phyloP scores from a whole-genome alignment of 1,140 invertebrate genomes.

The Pygmarrhopalites habei region DNA sequence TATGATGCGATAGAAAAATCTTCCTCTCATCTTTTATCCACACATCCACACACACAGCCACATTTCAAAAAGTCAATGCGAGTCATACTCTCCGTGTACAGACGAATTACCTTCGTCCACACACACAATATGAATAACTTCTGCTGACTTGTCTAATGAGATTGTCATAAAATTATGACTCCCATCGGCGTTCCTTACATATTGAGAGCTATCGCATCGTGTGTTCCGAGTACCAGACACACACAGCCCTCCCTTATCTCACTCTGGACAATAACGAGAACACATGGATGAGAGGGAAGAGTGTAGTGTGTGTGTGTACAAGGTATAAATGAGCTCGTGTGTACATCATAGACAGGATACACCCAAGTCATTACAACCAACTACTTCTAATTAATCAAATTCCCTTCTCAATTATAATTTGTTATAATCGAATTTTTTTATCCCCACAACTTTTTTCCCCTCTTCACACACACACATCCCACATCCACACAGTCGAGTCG shows the following conservation, averaged over 20 bases:
- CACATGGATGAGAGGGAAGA: not conserved
- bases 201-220: not conserved
- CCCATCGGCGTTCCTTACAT: constrained; percentile 10
- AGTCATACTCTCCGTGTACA: too few relatives aligned
- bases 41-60: too few relatives aligned
- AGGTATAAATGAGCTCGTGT: not conserved
- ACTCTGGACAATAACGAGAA: not conserved
- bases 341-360: constrained; percentile 14
- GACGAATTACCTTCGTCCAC: too few relatives aligned
- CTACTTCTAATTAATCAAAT: constrained; percentile 38
- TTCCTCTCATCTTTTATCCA: too few relatives aligned
- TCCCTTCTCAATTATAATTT: constrained; percentile 38
- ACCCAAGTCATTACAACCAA: constrained; percentile 37
- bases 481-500: too few relatives aligned
- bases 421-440: not conserved
- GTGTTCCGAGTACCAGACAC: not conserved
- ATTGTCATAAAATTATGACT: constrained; percentile 40
- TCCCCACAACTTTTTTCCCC: too few relatives aligned
- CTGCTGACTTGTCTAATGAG: constrained; percentile 31
- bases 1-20: too few relatives aligned
- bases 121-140: constrained; percentile 5
- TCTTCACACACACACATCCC: too few relatives aligned
- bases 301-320: not conserved
- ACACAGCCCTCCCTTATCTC: not conserved
- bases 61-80: too few relatives aligned